phyloP scores from a whole-genome alignment of 2,888 invertebrate species.

The Apeira syringaria region DNA sequence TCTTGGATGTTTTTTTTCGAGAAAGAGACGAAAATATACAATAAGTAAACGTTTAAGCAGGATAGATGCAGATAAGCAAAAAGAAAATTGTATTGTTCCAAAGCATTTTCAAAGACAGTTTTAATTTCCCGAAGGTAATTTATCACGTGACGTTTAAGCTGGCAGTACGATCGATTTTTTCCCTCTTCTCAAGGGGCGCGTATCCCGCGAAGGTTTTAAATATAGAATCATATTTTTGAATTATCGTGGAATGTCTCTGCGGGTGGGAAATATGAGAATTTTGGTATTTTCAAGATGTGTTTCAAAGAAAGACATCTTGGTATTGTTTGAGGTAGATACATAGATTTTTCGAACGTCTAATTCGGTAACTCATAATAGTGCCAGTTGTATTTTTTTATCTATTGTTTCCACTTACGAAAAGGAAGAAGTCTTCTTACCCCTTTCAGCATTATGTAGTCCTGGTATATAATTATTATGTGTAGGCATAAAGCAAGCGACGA shows the following conservation, averaged over 20 bases:
- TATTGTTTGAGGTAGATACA: too few species aligned
- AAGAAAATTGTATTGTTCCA: constrained; percentile 78
- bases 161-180: constrained; percentile 54
- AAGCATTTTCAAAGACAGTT: constrained; percentile 62
- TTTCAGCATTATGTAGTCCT: background rate
- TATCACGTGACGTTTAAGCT: constrained; percentile 60
- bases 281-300: constrained; percentile 24
- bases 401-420: too few species aligned
- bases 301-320: too few species aligned
- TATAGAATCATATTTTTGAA: constrained; percentile 68
- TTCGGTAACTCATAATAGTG: too few species aligned
- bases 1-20: constrained; percentile 2
- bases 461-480: constrained; percentile 19
- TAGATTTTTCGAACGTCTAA: too few species aligned
- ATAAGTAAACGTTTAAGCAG: constrained; percentile 33
- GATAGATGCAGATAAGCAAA: constrained; percentile 46
- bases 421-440: constrained; percentile 6
- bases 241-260: constrained; percentile 65
- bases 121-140: constrained; percentile 84
- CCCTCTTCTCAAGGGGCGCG: constrained; percentile 53
- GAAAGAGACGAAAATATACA: constrained; percentile 31
- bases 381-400: too few species aligned
- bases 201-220: constrained; percentile 75
- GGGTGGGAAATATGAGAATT: constrained; percentile 59
- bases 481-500: constrained; percentile 26